Percentiles rank a stretch among this genome's conserved stretches.
These are phyloP conservation scores for Pelusios castaneus DNA, from an alignment of 2,113 vertebrate species.

Conservation along the genomic window DNA sequence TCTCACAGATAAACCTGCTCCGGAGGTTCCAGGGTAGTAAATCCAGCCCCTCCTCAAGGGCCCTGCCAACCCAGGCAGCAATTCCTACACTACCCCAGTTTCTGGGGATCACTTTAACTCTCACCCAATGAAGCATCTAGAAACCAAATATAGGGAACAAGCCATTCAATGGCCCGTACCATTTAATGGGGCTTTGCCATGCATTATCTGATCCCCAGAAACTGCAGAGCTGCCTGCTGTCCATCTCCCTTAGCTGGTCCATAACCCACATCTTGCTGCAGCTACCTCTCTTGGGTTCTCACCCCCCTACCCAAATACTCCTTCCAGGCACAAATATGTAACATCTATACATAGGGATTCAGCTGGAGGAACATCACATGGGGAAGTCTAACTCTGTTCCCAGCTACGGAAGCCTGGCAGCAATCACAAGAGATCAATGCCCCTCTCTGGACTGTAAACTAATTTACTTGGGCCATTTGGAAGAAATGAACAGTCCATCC, in stretches of 20 bases:
- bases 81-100: accelerated
- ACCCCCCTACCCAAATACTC: neutral
- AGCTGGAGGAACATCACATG: neutral
- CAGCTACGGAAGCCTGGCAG: neutral
- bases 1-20: neutral
- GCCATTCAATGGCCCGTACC: neutral
- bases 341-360: neutral
- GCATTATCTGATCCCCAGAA: neutral
- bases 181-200: neutral
- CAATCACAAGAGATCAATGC: neutral
- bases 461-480: neutral
- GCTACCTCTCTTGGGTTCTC: neutral
- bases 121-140: neutral
- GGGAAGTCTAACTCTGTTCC: neutral
- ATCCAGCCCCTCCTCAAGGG: neutral
- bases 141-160: neutral
- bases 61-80: neutral
- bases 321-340: neutral
- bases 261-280: neutral
- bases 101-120: neutral
- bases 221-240: neutral
- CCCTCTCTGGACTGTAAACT: neutral
- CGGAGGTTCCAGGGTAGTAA: neutral
- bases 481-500: neutral
- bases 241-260: neutral